A percentile compares a stretch with the other conserved stretches of the same genome.
Conservation (phyloP, 2,797 vertebrate genomes). For the Miichthys miiuy region DNA sequence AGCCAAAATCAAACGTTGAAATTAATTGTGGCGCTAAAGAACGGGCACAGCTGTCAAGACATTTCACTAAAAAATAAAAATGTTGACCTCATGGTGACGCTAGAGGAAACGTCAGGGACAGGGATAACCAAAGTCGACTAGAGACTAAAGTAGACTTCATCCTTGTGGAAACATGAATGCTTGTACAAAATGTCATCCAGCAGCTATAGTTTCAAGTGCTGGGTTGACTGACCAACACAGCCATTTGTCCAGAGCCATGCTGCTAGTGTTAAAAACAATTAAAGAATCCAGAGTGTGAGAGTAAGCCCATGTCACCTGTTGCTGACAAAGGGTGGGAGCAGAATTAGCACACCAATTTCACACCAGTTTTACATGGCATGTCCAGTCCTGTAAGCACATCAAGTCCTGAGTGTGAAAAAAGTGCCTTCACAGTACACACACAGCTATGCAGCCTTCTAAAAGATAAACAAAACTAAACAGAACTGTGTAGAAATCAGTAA, state of each 20-base stretch:
- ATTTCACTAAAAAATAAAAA: too few species aligned
- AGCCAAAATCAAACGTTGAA: background rate
- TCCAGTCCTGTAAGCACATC: background rate
- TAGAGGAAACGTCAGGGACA: background rate
- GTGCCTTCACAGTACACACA: background rate
- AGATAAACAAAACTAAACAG: too few species aligned
- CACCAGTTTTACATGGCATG: background rate
- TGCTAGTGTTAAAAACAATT: background rate
- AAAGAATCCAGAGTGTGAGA: background rate
- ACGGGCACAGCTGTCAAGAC: too few species aligned
- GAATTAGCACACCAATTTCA: background rate
- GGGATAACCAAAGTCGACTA: background rate
- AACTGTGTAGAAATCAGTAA: too few species aligned
- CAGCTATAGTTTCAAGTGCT: too few species aligned
- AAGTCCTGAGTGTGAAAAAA: constrained; percentile 2
- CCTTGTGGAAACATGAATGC: background rate
- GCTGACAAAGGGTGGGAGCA: too few species aligned
- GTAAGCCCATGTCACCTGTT: background rate
- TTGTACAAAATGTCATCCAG: background rate
- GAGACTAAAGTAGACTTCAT: background rate
- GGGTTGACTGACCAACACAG: too few species aligned
- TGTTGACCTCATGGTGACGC: too few species aligned
- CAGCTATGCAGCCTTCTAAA: too few species aligned
- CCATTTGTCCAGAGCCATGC: background rate
- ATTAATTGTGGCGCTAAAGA: too few species aligned